A percentile compares a stretch with the other conserved stretches of the same genome.
These are phyloP conservation scores for Parasteatoda tepidariorum DNA, from an alignment of 1,140 invertebrate genomes.

Conservation along the genomic window DNA sequence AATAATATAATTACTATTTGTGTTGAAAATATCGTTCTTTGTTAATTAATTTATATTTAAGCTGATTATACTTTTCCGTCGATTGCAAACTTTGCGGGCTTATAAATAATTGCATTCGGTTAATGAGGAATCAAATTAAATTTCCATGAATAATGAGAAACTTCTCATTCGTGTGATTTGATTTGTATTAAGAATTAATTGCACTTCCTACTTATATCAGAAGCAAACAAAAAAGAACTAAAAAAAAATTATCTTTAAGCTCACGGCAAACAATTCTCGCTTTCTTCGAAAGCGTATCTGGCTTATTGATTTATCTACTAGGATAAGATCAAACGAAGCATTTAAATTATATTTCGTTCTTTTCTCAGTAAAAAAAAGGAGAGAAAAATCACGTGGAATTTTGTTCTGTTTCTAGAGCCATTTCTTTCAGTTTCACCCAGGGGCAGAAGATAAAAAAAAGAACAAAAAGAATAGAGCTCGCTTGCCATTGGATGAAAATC, in stretches of 20 bases:
- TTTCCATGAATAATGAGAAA: constrained; percentile 35
- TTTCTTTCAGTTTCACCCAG: constrained; percentile 35
- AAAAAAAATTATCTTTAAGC: constrained; percentile 13
- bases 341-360: constrained; percentile 44
- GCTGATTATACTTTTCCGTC: no score
- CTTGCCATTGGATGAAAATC: constrained; percentile 35
- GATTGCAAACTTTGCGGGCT: not conserved
- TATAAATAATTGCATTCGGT: constrained; percentile 13
- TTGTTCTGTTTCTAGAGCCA: not conserved
- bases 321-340: constrained; percentile 51
- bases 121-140: constrained; percentile 4
- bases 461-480: constrained; percentile 19
- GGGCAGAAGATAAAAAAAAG: constrained; percentile 21
- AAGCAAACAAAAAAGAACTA: not conserved
- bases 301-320: constrained; percentile 49
- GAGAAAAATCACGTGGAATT: constrained; percentile 26
- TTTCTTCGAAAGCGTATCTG: constrained; percentile 15
- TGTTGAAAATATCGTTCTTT: no score
- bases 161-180: constrained; percentile 24
- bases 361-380: not conserved
- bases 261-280: not conserved
- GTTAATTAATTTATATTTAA: no score
- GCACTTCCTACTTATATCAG: constrained; percentile 18
- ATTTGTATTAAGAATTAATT: constrained; percentile 47
- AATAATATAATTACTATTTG: no score